These are phyloP conservation scores for Chlorocebus sabaeus DNA, from an alignment of 2,113 vertebrate genomes.

Conservation along the genomic window DNA sequence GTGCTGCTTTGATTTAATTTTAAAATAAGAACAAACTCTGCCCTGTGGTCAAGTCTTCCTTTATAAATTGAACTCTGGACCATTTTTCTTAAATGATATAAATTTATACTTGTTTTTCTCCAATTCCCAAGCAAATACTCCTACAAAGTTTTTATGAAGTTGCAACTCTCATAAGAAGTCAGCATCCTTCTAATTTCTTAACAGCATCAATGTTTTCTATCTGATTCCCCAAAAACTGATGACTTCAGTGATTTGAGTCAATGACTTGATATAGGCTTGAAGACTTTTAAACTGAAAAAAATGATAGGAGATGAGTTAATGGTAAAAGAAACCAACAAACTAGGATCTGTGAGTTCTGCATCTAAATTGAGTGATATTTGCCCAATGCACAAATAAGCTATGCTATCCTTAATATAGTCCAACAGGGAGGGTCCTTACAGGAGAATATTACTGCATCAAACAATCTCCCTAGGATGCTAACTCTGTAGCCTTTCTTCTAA, in stretches of 20 bases:
- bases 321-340: slow-evolving; percentile 30
- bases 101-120: not conserved
- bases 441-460: slow-evolving; percentile 39
- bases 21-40: not conserved
- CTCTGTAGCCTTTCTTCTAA: not conserved
- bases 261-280: not conserved
- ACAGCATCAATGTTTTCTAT: not conserved
- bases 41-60: not conserved
- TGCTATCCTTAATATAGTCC: slow-evolving; percentile 23
- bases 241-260: not conserved
- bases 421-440: not conserved
- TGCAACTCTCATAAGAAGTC: not conserved
- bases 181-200: not conserved
- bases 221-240: not conserved
- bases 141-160: not conserved
- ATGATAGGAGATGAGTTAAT: not conserved
- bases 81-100: not conserved
- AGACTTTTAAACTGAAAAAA: slow-evolving; percentile 38
- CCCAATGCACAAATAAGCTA: not conserved
- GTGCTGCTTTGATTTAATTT: slow-evolving; percentile 15
- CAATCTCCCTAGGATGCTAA: not conserved
- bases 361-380: slow-evolving; percentile 62
- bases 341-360: slow-evolving; percentile 48
- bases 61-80: not conserved
- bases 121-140: not conserved